Conservation (phyloP, 1,140 invertebrate species). For the Zaprionus camerounensis region DNA sequence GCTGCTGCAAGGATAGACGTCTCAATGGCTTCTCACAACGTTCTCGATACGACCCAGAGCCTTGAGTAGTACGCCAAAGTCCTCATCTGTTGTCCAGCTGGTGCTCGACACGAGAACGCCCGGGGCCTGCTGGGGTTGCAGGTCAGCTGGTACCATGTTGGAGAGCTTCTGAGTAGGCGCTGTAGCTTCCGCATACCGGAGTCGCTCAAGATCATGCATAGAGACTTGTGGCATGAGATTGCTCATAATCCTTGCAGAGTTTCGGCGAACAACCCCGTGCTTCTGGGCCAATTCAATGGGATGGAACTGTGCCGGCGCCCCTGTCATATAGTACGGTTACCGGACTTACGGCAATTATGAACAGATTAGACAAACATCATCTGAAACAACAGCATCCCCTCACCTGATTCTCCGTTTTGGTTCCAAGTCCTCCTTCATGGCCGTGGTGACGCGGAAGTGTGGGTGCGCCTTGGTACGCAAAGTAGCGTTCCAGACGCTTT, state of each 20-base stretch:
- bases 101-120: slow-evolving; percentile 98
- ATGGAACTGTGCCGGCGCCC: slow-evolving; percentile 91
- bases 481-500: slow-evolving; percentile 91
- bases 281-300: slow-evolving; percentile 90
- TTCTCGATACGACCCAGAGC: slow-evolving; percentile 90
- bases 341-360: slow-evolving; percentile 39
- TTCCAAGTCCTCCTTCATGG: slow-evolving; percentile 95
- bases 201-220: slow-evolving; percentile 71
- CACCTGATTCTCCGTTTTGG: slow-evolving; percentile 90
- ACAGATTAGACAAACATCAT: background rate
- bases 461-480: slow-evolving; percentile 91
- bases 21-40: too few relatives aligned
- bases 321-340: slow-evolving; percentile 94
- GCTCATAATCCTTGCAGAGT: slow-evolving; percentile 87
- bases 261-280: slow-evolving; percentile 91
- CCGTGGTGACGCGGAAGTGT: slow-evolving; percentile 97
- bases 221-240: slow-evolving; percentile 85
- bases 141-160: too few relatives aligned
- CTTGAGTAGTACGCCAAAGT: slow-evolving; percentile 95
- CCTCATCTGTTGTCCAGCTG: slow-evolving; percentile 99
- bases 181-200: slow-evolving; percentile 85
- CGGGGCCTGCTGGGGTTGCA: too few relatives aligned
- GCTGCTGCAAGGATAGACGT: too few relatives aligned
- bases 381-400: background rate
- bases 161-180: slow-evolving; percentile 87